phyloP scores from a whole-genome alignment of 64 coral and sea anemone genomes.

The Pocillopora verrucosa region DNA sequence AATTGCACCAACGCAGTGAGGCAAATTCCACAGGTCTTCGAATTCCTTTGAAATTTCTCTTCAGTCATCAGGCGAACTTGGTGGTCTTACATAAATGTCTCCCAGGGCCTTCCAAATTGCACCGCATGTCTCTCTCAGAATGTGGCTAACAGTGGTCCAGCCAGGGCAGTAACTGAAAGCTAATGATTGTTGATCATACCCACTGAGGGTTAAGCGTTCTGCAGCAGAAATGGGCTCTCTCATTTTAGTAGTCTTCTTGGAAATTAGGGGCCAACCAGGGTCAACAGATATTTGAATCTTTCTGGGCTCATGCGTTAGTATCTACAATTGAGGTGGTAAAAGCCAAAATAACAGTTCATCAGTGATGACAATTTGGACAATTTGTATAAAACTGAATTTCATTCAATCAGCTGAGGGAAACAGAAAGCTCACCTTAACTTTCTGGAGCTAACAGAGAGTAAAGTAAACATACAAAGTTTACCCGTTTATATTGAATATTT shows the following conservation, averaged over 20 bases:
- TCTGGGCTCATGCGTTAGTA: conserved; percentile 34
- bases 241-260: conserved; percentile 41
- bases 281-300: conserved; percentile 26
- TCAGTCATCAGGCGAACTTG: conserved; percentile 46
- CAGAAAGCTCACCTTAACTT: not conserved
- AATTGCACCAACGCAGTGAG: conserved; percentile 46
- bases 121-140: conserved; percentile 38
- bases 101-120: conserved; percentile 51
- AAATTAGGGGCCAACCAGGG: conserved; percentile 27
- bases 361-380: conserved; percentile 7
- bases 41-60: conserved; percentile 45
- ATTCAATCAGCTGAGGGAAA: not conserved
- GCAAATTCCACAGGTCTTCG: conserved; percentile 36
- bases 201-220: conserved; percentile 45
- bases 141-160: conserved; percentile 37
- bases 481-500: not conserved
- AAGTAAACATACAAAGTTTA: not conserved
- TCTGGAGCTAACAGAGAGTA: not conserved
- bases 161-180: conserved; percentile 42
- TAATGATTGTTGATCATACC: conserved; percentile 43
- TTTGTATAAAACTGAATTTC: not conserved
- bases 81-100: conserved; percentile 30
- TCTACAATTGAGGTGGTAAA: no score
- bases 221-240: conserved; percentile 1
- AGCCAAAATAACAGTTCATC: conserved; percentile 28